phyloP scores from a whole-genome alignment of 2,113 vertebrate genomes.

The Hippocampus mohnikei region DNA sequence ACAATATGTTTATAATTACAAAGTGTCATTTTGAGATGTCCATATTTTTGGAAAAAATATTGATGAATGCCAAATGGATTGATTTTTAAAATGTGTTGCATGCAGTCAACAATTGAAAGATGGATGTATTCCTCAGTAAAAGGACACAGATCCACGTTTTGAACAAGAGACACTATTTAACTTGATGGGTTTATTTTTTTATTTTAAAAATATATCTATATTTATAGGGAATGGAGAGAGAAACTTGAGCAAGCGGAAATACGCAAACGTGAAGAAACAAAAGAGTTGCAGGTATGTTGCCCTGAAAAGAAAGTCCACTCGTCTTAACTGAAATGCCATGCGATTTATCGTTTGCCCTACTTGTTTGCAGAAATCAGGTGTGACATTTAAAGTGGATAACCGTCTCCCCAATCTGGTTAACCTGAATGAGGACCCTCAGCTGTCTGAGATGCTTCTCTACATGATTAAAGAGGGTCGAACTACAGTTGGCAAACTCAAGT shows the following conservation, averaged over 20 bases:
- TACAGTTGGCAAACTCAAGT: slow-evolving; percentile 82
- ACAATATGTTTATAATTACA: neutral
- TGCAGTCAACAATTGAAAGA: neutral
- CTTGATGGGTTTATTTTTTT: neutral
- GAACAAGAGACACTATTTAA: too few relatives aligned
- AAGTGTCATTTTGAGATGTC: neutral
- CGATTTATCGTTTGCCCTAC: neutral
- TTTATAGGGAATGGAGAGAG: slow-evolving; percentile 84
- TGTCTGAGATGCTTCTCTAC: slow-evolving; percentile 93
- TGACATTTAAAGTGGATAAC: slow-evolving; percentile 91
- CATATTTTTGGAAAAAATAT: neutral
- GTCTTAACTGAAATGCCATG: neutral
- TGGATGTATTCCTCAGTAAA: neutral
- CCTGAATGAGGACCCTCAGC: slow-evolving; percentile 93
- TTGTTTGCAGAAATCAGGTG: slow-evolving; percentile 80
- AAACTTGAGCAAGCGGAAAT: slow-evolving; percentile 88
- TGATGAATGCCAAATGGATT: neutral
- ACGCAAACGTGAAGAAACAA: slow-evolving; percentile 85
- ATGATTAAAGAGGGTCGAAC: slow-evolving; percentile 92
- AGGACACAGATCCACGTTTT: neutral
- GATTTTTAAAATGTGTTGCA: neutral
- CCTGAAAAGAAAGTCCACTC: neutral
- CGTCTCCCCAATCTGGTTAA: slow-evolving; percentile 90
- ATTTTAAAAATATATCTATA: neutral
- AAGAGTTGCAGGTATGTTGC: slow-evolving; percentile 83